Evolutionary conservation across 2,113 vertebrate genomes (phyloP), one percentile per base, ranked within the genome.

Genomic region (Nesogale talazaci): DNA sequence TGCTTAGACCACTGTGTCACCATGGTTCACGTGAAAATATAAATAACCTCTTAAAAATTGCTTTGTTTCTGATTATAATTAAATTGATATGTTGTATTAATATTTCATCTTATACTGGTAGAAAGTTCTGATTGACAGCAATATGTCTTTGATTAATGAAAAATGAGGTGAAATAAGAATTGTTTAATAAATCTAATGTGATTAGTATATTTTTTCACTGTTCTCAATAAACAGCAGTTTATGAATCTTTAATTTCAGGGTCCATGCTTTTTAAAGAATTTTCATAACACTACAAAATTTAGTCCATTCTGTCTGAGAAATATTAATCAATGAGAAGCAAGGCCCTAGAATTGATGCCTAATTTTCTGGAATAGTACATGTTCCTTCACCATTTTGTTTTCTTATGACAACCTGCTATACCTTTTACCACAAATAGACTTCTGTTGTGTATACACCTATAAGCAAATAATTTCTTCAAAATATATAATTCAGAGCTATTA

Each of bases 111-210:
- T 78, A 76, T 57, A 25, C 4, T 57, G 16, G 65, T 61, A 52
- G 46, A 52, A 70, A 81, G 38, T 29, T 79, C 52, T 83, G 61
- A 59, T 36, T 84, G 29, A 36, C 3, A 31, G 31, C 17, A 27
- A 1, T 63, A 31, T 74, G 12, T 29, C 72, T 79, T 96, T 90
- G 65, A 72, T 80, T 74, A 74, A 72, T 61, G 61, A 83, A 74
- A 56, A 17, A 72, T 63, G 8, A 70, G 42, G 52, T 42, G 10
- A 59, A 69, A 77, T 78, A 72, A 61, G 46, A 12, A 52, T 52
- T 52, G 14, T 52, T 86, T 36, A 59, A 42, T 27, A 88, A 84
- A 70, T 70, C 20, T 20, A 46, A 10, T 70, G 14, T 6, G 46
- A 23, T 31, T 31, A 67, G 61, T 0, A 1, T 78, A 42, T 82